Evolutionary conservation across 2,888 invertebrate genomes (phyloP), one percentile per base, ranked within the genome.

Genomic region (Pyralis farinalis): DNA sequence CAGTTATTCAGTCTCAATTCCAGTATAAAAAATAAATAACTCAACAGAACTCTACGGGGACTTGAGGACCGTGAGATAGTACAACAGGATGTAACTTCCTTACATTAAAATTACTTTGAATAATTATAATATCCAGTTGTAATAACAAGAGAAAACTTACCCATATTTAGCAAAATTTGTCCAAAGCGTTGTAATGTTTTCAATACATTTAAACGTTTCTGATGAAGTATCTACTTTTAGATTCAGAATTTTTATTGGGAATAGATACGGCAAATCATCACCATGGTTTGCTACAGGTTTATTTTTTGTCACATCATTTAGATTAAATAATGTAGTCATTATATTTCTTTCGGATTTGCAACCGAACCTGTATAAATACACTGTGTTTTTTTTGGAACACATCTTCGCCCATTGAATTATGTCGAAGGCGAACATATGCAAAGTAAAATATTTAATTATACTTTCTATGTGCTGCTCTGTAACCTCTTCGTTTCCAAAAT

Each of bases 151-250:
- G n/a, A n/a, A n/a, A 16, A 51, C 64, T 60, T 47, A 73, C 73
- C 71, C 72, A 40, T 51, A 53, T 52, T 67, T 71, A 5, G 65
- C 68, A 47, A 73, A 71, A 12, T 71, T 68, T 0, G 71, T 63
- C 69, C 66, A 72, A 6, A 73, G 50, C 35, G 51, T 63, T 0
- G 61, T 60, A 1, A 63, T 43, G 27, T 53, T 62, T 11, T 65
- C 43, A 8, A 73, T 67, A 43, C 65, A 49, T 31, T 55, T 37
- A 28, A 51, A 68, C 7, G 55, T 51, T 38, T 56, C 47, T 0
- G 64, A 57, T 2, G 49, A 34, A 25, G 34, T 43, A 12, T 59
- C 48, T 1, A 65, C 34, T 31, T 51, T 51, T 8, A 37, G 34
- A 1, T 47, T 44, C 1, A 42, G 25, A 7, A 28, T 7, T 42